Evolutionary conservation across 2,888 invertebrate genomes (phyloP), one percentile per base, ranked within the genome.

Genomic region (Caenorhabditis sp.): DNA sequence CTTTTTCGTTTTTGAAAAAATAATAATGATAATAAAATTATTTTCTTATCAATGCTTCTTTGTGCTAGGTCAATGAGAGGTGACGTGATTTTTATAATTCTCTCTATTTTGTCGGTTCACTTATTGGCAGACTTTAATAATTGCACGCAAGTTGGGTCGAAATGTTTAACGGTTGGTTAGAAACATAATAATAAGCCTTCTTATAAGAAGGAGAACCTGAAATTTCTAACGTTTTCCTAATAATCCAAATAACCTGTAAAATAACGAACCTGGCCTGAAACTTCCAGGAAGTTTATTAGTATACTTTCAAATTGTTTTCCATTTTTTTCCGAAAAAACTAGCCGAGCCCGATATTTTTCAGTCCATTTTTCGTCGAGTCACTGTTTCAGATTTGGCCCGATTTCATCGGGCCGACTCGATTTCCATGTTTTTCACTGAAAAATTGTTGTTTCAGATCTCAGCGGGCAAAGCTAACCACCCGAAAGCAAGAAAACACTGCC

Each of bases 151-250:
- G 55, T 70, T 8, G 59, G 55, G 14, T 55, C 54, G 1, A 70
- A 70, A 55, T 70, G 70, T 23, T 36, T 70, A 12, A 58, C 54
- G 12, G 70, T 70, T 6, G 43, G 58, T 19, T 53, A n/a, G 19
- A 14, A 14, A 14, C 10, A 51, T 51, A 51, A n/a, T 27, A 14
- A 3, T 31, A 26, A 21, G n/a, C n/a, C n/a, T n/a, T n/a, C n/a
- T n/a, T n/a, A n/a, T n/a, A n/a, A n/a, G n/a, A n/a, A n/a, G n/a
- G n/a, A n/a, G n/a, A n/a, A n/a, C n/a, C n/a, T n/a, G n/a, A n/a
- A n/a, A n/a, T n/a, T n/a, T n/a, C n/a, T n/a, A n/a, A n/a, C n/a
- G n/a, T n/a, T n/a, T n/a, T n/a, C n/a, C n/a, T n/a, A n/a, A n/a
- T n/a, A n/a, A n/a, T n/a, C n/a, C n/a, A n/a, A n/a, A n/a, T n/a